Conservation (phyloP, 2,797 vertebrate species). For the Oreonectes daqikongensis region DNA sequence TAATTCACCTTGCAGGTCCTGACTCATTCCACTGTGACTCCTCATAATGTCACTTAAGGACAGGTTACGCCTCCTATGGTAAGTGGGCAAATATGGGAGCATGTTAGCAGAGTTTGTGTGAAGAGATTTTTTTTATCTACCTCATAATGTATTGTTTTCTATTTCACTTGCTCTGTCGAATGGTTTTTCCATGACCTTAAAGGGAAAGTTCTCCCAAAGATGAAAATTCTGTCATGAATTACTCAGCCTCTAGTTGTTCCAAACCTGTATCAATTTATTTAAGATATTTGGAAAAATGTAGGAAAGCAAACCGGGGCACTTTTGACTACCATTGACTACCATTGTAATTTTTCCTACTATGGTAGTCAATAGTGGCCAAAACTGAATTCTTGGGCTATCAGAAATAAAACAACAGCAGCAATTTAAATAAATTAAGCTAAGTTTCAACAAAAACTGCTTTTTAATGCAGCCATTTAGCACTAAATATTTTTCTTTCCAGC, state of each 20-base stretch:
- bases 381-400: no score
- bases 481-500: no score
- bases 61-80: constrained; percentile 39
- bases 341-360: no score
- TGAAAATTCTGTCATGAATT: no score
- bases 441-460: background rate
- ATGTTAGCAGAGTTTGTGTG: background rate
- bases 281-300: no score
- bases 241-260: no score
- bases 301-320: no score
- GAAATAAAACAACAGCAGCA: background rate
- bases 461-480: background rate
- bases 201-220: background rate
- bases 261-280: no score
- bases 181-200: constrained; percentile 1
- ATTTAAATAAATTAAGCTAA: background rate
- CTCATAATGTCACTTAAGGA: constrained; percentile 27
- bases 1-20: constrained; percentile 52
- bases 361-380: no score
- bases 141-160: constrained; percentile 67
- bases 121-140: constrained; percentile 69
- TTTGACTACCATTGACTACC: no score
- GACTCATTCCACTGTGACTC: constrained; percentile 17
- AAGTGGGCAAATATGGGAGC: constrained; percentile 26
- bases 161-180: constrained; percentile 35